These are phyloP conservation scores for Ailuropoda melanoleuca DNA, from an alignment of 2,113 vertebrate genomes.

Conservation along the genomic window DNA sequence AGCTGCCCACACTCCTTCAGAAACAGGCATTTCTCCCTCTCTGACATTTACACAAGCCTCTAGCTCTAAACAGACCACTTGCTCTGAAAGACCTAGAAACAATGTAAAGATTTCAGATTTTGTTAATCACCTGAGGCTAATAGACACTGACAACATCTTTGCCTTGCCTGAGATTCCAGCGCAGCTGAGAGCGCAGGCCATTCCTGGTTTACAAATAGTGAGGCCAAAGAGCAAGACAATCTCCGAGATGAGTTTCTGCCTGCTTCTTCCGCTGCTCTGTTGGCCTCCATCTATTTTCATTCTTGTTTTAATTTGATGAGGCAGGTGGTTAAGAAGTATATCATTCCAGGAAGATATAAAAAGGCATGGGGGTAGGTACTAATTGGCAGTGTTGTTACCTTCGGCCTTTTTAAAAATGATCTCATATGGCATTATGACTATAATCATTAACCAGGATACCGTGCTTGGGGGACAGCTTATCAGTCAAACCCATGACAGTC, in stretches of 20 bases:
- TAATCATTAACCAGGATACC: not conserved
- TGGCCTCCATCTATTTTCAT: not conserved
- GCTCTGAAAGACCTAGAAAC: not conserved
- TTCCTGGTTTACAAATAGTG: not conserved
- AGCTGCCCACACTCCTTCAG: not conserved
- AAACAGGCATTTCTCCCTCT: not conserved
- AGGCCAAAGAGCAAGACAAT: not conserved
- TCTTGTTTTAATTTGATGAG: slow-evolving; percentile 26
- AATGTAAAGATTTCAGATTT: slow-evolving; percentile 10
- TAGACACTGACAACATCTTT: not conserved
- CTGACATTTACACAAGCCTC: not conserved
- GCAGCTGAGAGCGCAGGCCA: not conserved
- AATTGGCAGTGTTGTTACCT: not conserved
- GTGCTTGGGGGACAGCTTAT: not conserved
- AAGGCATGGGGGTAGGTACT: not conserved
- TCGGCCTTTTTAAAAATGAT: not conserved
- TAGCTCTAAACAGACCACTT: not conserved
- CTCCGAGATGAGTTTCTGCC: not conserved
- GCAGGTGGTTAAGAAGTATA: not conserved
- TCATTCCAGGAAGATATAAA: not conserved
- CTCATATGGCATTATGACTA: not conserved
- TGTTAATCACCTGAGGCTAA: not conserved
- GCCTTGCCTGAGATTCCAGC: not conserved
- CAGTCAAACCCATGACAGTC: not conserved
- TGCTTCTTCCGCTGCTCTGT: not conserved